Evolutionary conservation across 2,888 invertebrate species (phyloP), one percentile per base, ranked within the genome.

Genomic region (Cerastis rubricosa): DNA sequence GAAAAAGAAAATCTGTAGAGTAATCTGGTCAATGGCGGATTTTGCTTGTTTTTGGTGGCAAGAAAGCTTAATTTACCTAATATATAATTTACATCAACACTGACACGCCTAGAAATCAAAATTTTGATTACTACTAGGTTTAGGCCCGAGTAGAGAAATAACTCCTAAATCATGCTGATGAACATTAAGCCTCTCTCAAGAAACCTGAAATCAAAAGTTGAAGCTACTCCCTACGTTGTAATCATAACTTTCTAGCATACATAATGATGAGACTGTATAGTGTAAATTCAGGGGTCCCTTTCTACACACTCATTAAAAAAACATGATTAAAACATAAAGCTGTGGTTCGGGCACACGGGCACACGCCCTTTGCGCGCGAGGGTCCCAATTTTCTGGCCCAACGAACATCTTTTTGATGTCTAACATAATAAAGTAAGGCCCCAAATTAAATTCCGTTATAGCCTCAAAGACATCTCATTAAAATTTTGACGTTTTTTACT

Each of bases 311-410:
- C 71, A 83, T 86, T 84, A 81, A 68, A 82, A 86, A 78, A 85
- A 81, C 71, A 83, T 80, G 66, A 83, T 85, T 85, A 80, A 74
- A 85, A 78, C 74, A 75, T 69, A 80, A 85, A 87, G 54, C 75
- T 71, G 67, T 17, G 64, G 83, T 71, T 63, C 74, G 63, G 68
- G 49, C 54, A 47, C 73, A 25, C 74, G 61, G 73, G 69, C 54
- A 67, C 59, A 54, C 69, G 68, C 66, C 70, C 74, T 72, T 74
- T 65, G 76, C 74, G 25, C 70, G 74, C 84, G 79, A 76, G 73
- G 84, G 80, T 84, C 86, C 88, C 85, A 92, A 92, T 92, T 91
- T 90, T 92, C 89, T 87, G 84, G 90, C 57, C 87, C 87, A 83
- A 77, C 81, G 88, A 86, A 80, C 80, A 81, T 88, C 90, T 88